Percentiles rank a stretch among this genome's conserved stretches.
Evolutionary conservation across 2,113 vertebrate species (phyloP).

Genomic region (Anhinga rufa): DNA sequence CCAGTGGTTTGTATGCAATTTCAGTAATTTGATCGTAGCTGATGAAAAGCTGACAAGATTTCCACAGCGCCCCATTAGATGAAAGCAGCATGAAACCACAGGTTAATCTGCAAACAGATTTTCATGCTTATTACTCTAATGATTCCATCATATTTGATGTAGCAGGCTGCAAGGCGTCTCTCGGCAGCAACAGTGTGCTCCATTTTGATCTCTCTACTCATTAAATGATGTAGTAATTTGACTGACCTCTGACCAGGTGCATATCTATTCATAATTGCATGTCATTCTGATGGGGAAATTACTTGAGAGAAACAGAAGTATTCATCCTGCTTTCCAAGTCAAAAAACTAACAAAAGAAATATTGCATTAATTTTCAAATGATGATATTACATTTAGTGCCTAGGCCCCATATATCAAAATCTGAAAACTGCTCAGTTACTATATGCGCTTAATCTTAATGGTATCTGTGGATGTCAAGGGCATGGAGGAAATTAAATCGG

Average conservation of each 20-base stretch:
- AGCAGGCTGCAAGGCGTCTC: constrained; percentile 79
- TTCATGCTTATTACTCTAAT: constrained; percentile 99
- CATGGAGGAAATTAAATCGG: constrained; percentile 99
- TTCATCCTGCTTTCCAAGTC: constrained; percentile 71
- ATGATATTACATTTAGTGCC: constrained; percentile 97
- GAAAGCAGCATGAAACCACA: constrained; percentile 83
- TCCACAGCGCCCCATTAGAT: constrained; percentile 83
- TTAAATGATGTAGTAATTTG: constrained; percentile 98
- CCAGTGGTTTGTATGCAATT: constrained; percentile 77
- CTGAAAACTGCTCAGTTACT: constrained; percentile 92
- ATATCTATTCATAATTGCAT: constrained; percentile 91
- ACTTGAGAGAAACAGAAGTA: constrained; percentile 76
- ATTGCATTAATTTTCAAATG: constrained; percentile 99
- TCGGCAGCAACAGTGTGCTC: constrained; percentile 80
- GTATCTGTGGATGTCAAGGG: constrained; percentile 99
- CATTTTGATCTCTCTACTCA: constrained; percentile 85
- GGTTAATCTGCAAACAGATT: constrained; percentile 98
- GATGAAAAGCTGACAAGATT: constrained; percentile 88
- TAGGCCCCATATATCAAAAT: constrained; percentile 93
- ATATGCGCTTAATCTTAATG: constrained; percentile 99
- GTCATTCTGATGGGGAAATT: constrained; percentile 87
- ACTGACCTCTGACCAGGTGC: constrained; percentile 92
- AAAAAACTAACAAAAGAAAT: constrained; percentile 94
- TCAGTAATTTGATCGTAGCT: constrained; percentile 83
- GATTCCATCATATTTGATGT: constrained; percentile 96